Conservation (phyloP, 2,888 invertebrate species). For the Conomelus anceps region DNA sequence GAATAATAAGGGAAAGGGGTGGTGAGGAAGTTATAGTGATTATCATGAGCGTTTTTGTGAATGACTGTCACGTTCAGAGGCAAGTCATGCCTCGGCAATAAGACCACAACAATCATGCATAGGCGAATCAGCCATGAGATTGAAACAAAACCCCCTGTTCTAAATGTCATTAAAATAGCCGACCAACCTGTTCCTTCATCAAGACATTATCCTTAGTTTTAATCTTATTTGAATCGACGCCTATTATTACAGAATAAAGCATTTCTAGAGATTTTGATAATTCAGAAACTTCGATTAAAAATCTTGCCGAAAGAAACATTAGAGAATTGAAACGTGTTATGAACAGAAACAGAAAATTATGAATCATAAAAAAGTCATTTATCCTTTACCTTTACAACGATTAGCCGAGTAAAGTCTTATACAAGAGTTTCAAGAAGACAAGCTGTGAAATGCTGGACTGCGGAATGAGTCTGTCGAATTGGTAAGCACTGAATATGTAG, state of each 20-base stretch:
- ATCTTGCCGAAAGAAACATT: not conserved
- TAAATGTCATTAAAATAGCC: not conserved
- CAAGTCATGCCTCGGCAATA: not conserved
- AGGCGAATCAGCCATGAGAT: not conserved
- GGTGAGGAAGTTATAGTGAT: not conserved
- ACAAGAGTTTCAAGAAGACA: too few species aligned
- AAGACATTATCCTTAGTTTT: not conserved
- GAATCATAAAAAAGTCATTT: not conserved
- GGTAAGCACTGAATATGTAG: too few species aligned
- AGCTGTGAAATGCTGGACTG: too few species aligned
- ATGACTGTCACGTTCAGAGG: not conserved
- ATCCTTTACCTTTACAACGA: not conserved
- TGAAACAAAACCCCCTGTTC: not conserved
- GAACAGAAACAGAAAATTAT: not conserved
- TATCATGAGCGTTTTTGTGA: not conserved
- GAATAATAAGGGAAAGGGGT: not conserved
- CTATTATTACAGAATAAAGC: not conserved
- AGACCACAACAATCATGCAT: not conserved
- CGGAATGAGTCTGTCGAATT: too few species aligned
- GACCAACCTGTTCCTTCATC: not conserved
- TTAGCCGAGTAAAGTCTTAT: not conserved
- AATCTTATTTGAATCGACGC: not conserved
- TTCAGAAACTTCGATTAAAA: not conserved
- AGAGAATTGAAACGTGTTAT: not conserved
- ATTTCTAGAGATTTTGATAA: not conserved